Conservation (phyloP, 2,797 vertebrate species). For the Caiman crocodilus region DNA sequence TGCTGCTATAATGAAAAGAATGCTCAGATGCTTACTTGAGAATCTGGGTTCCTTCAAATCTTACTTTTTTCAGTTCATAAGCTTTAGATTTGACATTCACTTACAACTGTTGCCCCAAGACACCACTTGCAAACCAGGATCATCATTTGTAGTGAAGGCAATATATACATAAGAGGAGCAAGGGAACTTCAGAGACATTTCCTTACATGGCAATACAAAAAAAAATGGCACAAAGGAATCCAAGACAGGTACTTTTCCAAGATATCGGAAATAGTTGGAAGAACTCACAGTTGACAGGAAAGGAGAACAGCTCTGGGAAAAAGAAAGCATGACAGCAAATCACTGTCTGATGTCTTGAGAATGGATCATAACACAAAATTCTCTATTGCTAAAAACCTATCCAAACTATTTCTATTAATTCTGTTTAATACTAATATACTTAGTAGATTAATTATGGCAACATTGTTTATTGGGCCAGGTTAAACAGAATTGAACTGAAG, state of each 20-base stretch:
- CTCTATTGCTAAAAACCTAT: background rate
- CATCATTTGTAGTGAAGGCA: background rate
- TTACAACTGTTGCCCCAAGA: background rate
- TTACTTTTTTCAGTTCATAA: background rate
- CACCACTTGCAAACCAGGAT: background rate
- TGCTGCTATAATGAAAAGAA: background rate
- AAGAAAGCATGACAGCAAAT: background rate
- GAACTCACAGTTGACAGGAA: background rate
- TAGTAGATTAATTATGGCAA: background rate
- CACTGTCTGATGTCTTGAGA: background rate
- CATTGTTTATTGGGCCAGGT: background rate
- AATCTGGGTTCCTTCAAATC: background rate
- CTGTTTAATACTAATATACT: background rate
- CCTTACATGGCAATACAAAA: background rate
- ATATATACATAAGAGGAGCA: background rate
- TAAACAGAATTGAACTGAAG: background rate
- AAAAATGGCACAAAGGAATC: background rate
- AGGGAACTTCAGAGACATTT: background rate
- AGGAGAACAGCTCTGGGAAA: background rate
- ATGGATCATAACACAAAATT: background rate
- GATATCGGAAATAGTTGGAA: background rate
- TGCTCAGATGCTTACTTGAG: background rate
- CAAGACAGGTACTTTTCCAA: background rate
- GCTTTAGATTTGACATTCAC: background rate
- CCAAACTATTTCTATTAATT: background rate